Percentiles rank a stretch among this genome's conserved stretches.
These are phyloP conservation scores for Ramphastos sulfuratus DNA, from an alignment of 2,113 vertebrate species.

Conservation along the genomic window DNA sequence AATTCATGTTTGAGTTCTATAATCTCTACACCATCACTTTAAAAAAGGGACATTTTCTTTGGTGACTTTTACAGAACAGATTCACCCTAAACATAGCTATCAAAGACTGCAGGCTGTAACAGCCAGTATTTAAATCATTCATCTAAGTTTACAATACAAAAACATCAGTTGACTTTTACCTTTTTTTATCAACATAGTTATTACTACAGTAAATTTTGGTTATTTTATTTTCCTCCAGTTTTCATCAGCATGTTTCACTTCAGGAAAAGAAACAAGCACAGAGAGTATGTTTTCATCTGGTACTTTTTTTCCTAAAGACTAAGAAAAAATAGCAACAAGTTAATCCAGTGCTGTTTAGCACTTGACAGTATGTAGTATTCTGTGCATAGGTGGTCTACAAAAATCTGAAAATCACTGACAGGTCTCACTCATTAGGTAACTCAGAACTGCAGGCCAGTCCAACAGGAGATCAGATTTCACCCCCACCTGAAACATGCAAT, in stretches of 20 bases:
- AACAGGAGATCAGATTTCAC: neutral
- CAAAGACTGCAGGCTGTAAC: neutral
- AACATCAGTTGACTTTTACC: neutral
- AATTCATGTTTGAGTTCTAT: neutral
- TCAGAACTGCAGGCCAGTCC: neutral
- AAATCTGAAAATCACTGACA: neutral
- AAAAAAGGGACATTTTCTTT: neutral
- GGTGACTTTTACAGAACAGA: neutral
- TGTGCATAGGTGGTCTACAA: neutral
- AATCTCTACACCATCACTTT: neutral
- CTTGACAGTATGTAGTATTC: neutral
- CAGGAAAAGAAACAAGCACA: accelerated
- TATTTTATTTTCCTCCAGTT: neutral
- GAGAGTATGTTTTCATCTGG: neutral
- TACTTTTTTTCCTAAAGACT: neutral
- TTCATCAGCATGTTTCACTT: neutral
- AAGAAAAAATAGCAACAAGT: neutral
- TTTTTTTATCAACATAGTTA: neutral
- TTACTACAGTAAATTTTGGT: neutral
- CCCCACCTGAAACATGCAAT: neutral
- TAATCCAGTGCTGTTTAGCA: accelerated
- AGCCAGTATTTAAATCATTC: neutral
- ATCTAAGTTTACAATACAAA: neutral
- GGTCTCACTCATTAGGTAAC: neutral
- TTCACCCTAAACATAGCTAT: neutral